Base-by-base conservation (phyloP, 2,797 vertebrate species). In the Molossus molossus region DNA sequence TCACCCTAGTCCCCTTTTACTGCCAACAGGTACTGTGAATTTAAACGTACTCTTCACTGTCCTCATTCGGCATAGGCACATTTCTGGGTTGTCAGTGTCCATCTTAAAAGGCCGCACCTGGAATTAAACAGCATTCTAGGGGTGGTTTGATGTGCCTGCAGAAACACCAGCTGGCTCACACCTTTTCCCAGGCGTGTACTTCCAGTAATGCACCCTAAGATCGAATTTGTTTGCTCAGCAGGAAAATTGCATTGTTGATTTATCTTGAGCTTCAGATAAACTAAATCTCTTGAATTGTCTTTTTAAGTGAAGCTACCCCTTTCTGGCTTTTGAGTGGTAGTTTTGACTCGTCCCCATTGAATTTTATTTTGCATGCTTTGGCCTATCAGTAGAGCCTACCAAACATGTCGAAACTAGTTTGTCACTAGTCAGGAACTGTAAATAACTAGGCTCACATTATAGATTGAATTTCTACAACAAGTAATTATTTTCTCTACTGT, bases 251-350 rank as follows among this genome's bases (percentile, higher is more conserved):
- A 55, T 50, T 87, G 60, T 70, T 94, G n/a, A 79, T 72, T 85
- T 85, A 65, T 33, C 65, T 83, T 83, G 37, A 91, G 27, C 80
- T 91, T 91, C 9, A 45, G 76, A 94, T 58, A 79, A 83, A 81
- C 72, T 75, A 80, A 90, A 73, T 53, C 1, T 90, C 60, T 87
- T 87, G 60, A 95, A 76, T 37, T 67, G 21, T 81, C 90, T 81
- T 69, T 91, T 94, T 81, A 25, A 92, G 11, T 62, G 62, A 76
- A 81, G 27, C n/a, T 89, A n/a, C 67, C 13, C 57, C 13, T 60
- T 15, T 37, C 58, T 91, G 40, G 50, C 29, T 90, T 90, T 90
- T 65, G 25, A 81, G 50, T 57, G 7, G 5, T 60, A 73, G 69
- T 72, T 87, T 96, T 80, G 18, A 80, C 45, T n/a, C 58, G 48